phyloP scores from a whole-genome alignment of 2,797 vertebrate genomes.

The Columba guinea region DNA sequence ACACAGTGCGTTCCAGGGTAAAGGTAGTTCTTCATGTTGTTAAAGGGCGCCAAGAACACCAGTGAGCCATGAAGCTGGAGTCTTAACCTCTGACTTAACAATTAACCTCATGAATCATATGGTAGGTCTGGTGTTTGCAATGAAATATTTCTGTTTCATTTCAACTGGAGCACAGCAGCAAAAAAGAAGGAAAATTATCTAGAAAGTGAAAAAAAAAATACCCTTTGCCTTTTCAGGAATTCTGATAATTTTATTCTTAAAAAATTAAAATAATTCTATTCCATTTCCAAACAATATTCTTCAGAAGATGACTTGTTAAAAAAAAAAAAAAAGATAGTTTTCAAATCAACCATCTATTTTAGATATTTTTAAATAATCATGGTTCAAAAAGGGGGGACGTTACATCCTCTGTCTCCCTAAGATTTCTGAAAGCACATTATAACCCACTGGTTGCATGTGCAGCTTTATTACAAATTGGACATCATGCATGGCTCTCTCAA shows the following conservation, averaged over 20 bases:
- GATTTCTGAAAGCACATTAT: background rate
- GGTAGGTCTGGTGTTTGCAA: background rate
- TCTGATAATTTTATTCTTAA: constrained; percentile 57
- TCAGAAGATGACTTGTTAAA: background rate
- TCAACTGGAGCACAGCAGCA: background rate
- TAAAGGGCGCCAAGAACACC: background rate
- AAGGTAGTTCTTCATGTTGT: background rate
- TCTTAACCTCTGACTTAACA: constrained; percentile 28
- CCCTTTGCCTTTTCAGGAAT: background rate
- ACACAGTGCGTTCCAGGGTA: background rate
- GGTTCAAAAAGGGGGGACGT: background rate
- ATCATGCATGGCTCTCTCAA: background rate
- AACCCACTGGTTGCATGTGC: background rate
- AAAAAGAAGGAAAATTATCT: background rate
- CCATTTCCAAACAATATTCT: constrained; percentile 9
- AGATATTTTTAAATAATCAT: background rate
- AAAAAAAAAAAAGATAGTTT: background rate
- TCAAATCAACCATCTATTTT: background rate
- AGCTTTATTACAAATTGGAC: background rate
- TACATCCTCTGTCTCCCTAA: background rate
- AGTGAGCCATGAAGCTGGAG: constrained; percentile 1
- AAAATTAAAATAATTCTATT: constrained; percentile 32
- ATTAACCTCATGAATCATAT: background rate
- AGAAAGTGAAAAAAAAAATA: background rate
- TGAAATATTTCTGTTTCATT: background rate